Base-by-base conservation (phyloP, 2,113 vertebrate genomes). In the Gopherus evgoodei region DNA sequence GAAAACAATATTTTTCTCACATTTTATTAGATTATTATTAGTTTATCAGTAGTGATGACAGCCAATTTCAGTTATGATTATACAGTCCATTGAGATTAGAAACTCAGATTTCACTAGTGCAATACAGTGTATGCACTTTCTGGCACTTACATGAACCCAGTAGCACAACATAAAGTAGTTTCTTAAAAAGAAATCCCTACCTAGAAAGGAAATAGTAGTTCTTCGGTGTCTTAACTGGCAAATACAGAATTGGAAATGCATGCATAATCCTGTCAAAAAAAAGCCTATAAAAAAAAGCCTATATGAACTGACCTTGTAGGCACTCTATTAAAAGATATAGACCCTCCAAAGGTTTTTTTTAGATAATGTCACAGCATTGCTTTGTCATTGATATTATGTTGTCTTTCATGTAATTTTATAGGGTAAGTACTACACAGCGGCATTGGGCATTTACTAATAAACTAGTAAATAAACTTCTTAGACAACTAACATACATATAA, bases 31-130 rank as follows among this genome's bases (percentile, higher is more conserved):
- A 56, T 78, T 62, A 25, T 47, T 47, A 49, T 49, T 49, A 49
- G 47, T 49, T 49, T 49, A 49, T 49, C 84, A 81, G 11, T 21
- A 83, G 92, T 59, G 81, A 86, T 81, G 27, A 44, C 29, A 95
- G 49, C 56, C 10, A 75, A 9, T 84, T 54, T 87, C 72, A 84
- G 8, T 90, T 83, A 42, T 53, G 2, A 90, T 42, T 93, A 93
- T 91, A 35, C 88, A 35, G 88, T 52, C 59, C 3, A n/a, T 92
- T 94, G 90, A 56, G 82, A 53, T 38, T 85, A 59, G 62, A 42
- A 44, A 84, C 89, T 83, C 31, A 86, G 80, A 88, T 94, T 96
- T 96, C 56, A 42, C 84, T 50, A 78, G 44, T 86, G 16, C 4
- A 88, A 78, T 57, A 13, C 76, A 80, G 24, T 78, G 78, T n/a